Conservation (phyloP, 2,113 vertebrate species). For the Neodontobutis hainanensis region DNA sequence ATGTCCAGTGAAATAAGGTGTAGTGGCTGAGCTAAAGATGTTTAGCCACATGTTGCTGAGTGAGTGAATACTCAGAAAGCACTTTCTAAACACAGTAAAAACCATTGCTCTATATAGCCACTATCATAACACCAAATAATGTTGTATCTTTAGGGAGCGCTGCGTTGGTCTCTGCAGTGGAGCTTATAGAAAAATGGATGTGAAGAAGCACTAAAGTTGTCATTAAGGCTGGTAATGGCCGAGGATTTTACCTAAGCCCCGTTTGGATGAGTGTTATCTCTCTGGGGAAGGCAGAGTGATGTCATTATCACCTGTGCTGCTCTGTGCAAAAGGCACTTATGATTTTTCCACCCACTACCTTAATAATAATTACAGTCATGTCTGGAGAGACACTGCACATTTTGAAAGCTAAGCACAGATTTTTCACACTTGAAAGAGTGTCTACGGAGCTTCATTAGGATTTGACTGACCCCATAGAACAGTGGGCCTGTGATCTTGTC, state of each 20-base stretch:
- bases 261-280: neutral
- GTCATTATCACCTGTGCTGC: conserved; percentile 6
- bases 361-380: conserved; percentile 1
- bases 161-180: neutral
- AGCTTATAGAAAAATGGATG: conserved; percentile 5
- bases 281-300: neutral
- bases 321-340: neutral
- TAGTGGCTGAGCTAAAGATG: neutral
- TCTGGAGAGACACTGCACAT: neutral
- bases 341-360: neutral
- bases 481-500: conserved; percentile 2
- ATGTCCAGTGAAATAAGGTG: neutral
- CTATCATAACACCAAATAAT: conserved; percentile 1
- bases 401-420: neutral
- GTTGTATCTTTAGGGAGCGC: neutral
- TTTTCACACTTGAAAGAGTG: neutral
- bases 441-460: conserved; percentile 5
- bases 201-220: conserved; percentile 2
- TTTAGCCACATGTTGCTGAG: neutral
- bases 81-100: conserved; percentile 3
- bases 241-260: conserved; percentile 3
- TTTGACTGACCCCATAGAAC: neutral
- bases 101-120: neutral
- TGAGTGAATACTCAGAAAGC: conserved; percentile 5
- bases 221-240: neutral